Evolutionary conservation across 2,888 invertebrate genomes (phyloP).

Genomic region (Embidobia sp.): DNA sequence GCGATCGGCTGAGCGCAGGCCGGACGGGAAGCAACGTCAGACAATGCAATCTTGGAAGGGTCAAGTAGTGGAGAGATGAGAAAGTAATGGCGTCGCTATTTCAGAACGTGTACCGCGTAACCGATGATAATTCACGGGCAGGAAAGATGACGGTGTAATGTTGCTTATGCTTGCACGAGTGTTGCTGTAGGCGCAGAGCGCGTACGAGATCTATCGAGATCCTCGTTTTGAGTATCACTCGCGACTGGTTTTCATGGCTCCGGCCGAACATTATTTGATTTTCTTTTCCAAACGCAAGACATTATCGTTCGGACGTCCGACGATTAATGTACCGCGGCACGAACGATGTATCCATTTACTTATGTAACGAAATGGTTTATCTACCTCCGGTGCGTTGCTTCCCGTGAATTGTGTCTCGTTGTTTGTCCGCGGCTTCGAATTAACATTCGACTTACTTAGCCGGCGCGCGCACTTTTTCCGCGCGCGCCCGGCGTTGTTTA

Average conservation of each 20-base stretch:
- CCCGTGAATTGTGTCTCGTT: constrained; percentile 41
- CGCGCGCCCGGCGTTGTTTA: too few species aligned
- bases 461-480: constrained; percentile 14
- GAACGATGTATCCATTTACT: constrained; percentile 59
- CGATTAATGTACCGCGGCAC: constrained; percentile 57
- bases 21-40: too few species aligned
- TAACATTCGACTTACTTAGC: constrained; percentile 34
- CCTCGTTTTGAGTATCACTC: constrained; percentile 57
- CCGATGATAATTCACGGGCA: constrained; percentile 61
- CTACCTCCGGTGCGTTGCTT: constrained; percentile 24
- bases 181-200: constrained; percentile 55
- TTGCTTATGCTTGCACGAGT: constrained; percentile 40
- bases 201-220: constrained; percentile 56
- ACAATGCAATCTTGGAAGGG: constrained; percentile 33
- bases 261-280: constrained; percentile 58
- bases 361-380: constrained; percentile 57
- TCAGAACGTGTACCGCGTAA: constrained; percentile 55
- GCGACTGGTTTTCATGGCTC: constrained; percentile 61
- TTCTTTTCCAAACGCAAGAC: constrained; percentile 55
- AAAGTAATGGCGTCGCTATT: constrained; percentile 59
- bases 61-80: constrained; percentile 55
- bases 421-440: constrained; percentile 41
- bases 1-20: too few species aligned
- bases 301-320: constrained; percentile 55
- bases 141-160: constrained; percentile 62